These are phyloP conservation scores for Macrocentrus cingulum DNA, from an alignment of 1,140 invertebrate genomes.

Conservation along the genomic window DNA sequence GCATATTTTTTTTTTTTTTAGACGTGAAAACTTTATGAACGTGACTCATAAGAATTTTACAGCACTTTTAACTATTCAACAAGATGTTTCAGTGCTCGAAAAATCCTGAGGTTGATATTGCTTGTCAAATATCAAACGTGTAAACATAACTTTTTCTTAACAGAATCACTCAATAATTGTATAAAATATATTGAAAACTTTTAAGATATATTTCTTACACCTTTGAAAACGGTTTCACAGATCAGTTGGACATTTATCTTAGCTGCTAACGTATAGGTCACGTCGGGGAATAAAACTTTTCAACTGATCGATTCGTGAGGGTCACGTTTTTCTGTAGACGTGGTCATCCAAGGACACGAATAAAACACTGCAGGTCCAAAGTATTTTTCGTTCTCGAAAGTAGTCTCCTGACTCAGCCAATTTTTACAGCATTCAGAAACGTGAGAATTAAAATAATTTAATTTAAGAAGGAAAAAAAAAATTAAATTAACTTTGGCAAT, in stretches of 20 bases:
- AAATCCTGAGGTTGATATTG: background rate
- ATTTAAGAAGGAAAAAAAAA: background rate
- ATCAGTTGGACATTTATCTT: background rate
- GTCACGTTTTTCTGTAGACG: slow-evolving; percentile 24
- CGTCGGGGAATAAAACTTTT: slow-evolving; percentile 18
- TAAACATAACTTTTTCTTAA: too few relatives aligned
- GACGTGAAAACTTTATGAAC: background rate
- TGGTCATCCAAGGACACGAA: slow-evolving; percentile 21
- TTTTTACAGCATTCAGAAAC: background rate
- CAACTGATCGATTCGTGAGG: slow-evolving; percentile 17
- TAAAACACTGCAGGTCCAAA: slow-evolving; percentile 3
- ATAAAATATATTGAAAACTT: background rate
- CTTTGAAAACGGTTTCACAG: too few relatives aligned
- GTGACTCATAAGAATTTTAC: background rate
- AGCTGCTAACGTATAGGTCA: slow-evolving; percentile 18
- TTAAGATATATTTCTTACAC: too few relatives aligned
- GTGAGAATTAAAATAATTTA: too few relatives aligned
- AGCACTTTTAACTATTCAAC: background rate
- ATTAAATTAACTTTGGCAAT: too few relatives aligned
- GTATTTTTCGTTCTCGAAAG: slow-evolving; percentile 16
- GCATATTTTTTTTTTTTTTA: background rate
- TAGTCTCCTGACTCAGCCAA: background rate
- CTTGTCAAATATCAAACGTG: too few relatives aligned
- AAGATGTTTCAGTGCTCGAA: background rate
- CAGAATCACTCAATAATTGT: too few relatives aligned